Evolutionary conservation across 2,888 invertebrate genomes (phyloP).

Genomic region (Acronicta leporina): DNA sequence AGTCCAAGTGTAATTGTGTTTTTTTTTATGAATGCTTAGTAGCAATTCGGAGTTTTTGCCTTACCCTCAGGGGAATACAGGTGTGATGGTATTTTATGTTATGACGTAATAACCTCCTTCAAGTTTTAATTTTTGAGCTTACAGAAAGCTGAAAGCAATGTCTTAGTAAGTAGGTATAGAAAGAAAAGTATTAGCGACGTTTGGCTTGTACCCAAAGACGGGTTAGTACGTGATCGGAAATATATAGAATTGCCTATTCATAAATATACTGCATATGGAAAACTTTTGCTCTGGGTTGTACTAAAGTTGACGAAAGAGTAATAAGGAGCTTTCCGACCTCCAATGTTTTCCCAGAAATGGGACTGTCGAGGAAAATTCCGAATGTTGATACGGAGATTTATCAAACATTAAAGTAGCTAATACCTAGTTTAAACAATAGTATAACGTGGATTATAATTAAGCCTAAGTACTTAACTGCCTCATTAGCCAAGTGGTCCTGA

Average conservation of each 20-base stretch:
- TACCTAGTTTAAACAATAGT: too few relatives aligned
- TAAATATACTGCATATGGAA: conserved; percentile 68
- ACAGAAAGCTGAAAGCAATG: conserved; percentile 20
- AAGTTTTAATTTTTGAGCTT: conserved; percentile 28
- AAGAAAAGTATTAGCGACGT: conserved; percentile 69
- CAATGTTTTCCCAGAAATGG: conserved; percentile 36
- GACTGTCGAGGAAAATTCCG: conserved; percentile 5
- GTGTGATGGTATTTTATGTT: too few relatives aligned
- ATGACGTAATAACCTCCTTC: too few relatives aligned
- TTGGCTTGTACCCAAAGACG: conserved; percentile 77
- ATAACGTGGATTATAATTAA: too few relatives aligned
- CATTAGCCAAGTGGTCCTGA: too few relatives aligned
- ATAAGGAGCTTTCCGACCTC: conserved; percentile 25
- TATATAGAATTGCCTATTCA: conserved; percentile 82
- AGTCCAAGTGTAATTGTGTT: too few relatives aligned
- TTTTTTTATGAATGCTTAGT: too few relatives aligned
- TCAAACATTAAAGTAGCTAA: conserved; percentile 11
- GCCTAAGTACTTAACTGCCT: too few relatives aligned
- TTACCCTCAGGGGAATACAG: too few relatives aligned
- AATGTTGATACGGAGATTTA: conserved; percentile 24
- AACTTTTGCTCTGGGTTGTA: conserved; percentile 67
- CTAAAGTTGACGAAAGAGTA: conserved; percentile 57
- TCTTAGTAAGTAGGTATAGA: conserved; percentile 35
- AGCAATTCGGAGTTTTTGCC: too few relatives aligned
- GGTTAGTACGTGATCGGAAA: conserved; percentile 78